A percentile compares a stretch with the other conserved stretches of the same genome.
Conservation (phyloP, 53 echinoderm and acorn worm species). For the Apostichopus leukothele region DNA sequence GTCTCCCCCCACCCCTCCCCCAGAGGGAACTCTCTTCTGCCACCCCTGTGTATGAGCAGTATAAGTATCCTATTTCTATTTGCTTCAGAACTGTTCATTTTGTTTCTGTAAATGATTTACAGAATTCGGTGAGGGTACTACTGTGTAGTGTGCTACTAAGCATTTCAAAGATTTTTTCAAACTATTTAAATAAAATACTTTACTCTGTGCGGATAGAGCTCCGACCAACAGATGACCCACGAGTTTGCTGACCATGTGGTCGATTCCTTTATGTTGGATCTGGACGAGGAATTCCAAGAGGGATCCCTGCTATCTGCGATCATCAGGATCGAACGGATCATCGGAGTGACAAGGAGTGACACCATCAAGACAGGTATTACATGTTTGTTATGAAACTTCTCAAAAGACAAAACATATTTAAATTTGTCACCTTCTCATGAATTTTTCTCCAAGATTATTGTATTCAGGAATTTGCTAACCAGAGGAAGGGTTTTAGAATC, state of each 20-base stretch:
- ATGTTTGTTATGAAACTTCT: neutral
- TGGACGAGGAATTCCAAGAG: slow-evolving; percentile 25
- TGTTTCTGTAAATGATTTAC: no score
- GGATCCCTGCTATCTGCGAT: slow-evolving; percentile 39
- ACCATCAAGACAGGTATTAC: slow-evolving; percentile 14
- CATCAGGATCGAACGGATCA: slow-evolving; percentile 27
- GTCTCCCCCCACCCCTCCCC: no score
- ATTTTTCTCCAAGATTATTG: neutral
- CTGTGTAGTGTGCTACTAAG: no score
- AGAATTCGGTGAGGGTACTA: no score
- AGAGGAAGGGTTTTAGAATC: neutral
- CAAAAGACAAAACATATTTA: neutral
- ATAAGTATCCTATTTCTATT: no score
- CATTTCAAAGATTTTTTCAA: no score
- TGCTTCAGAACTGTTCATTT: no score
- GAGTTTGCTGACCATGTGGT: slow-evolving; percentile 34
- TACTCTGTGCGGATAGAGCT: neutral
- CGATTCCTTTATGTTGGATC: slow-evolving; percentile 38
- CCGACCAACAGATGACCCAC: neutral
- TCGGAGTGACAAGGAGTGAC: neutral
- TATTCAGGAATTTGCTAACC: neutral
- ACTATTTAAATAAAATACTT: neutral
- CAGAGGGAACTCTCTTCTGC: no score
- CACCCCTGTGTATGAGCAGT: no score
- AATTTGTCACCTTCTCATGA: neutral